phyloP scores from a whole-genome alignment of 37 sponge, comb jelly and placozoan genomes.

The Chondrosia reniformis region DNA sequence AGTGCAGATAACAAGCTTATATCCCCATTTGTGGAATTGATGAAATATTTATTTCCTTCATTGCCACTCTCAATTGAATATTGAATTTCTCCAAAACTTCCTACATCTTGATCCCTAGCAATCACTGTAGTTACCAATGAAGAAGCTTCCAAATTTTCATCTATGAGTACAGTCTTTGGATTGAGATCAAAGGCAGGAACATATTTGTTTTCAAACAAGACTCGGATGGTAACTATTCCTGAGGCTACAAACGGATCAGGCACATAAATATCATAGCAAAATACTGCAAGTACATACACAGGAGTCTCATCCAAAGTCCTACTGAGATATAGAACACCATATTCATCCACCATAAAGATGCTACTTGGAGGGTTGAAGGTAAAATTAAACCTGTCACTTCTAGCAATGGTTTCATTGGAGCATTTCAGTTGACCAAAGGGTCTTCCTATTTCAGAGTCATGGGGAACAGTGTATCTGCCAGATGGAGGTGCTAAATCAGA shows the following conservation, averaged over 20 bases:
- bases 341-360: constrained; percentile 44
- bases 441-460: constrained; percentile 24
- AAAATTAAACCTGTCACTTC: constrained; percentile 30
- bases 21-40: constrained; percentile 45
- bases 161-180: constrained; percentile 24
- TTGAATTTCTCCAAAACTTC: constrained; percentile 55
- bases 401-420: constrained; percentile 25
- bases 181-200: constrained; percentile 46
- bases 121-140: constrained; percentile 16
- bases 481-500: constrained; percentile 43
- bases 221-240: constrained; percentile 52
- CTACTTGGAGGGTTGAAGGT: constrained; percentile 27
- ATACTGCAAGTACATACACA: constrained; percentile 43
- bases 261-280: constrained; percentile 28
- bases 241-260: constrained; percentile 30
- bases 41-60: constrained; percentile 49
- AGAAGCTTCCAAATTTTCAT: constrained; percentile 30
- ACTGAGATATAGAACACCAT: constrained; percentile 35
- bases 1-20: constrained; percentile 59
- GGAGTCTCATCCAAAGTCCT: constrained; percentile 49
- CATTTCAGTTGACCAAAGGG: constrained; percentile 50
- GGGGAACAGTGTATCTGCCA: constrained; percentile 29
- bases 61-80: constrained; percentile 59
- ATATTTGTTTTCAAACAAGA: constrained; percentile 58
- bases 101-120: constrained; percentile 69